These are phyloP conservation scores for Biston stratarius DNA, from an alignment of 2,888 invertebrate species.

Conservation along the genomic window DNA sequence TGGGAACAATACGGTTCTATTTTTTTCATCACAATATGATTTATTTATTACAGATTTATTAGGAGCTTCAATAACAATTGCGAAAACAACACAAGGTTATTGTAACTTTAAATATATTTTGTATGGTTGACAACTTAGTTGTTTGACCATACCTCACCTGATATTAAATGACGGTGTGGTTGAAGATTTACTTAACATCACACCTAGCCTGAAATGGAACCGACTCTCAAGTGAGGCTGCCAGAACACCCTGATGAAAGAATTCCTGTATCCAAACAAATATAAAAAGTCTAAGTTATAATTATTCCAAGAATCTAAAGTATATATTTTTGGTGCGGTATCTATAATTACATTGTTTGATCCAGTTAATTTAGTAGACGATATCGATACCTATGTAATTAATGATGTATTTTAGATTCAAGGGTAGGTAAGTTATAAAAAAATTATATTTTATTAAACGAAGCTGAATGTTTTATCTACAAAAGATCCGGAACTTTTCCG, in stretches of 20 bases:
- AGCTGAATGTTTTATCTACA: background rate
- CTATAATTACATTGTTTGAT: background rate
- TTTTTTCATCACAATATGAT: conserved; percentile 38
- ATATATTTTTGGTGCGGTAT: background rate
- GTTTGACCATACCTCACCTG: too few species aligned
- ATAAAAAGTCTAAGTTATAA: too few species aligned
- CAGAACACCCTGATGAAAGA: too few species aligned
- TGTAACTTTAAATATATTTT: background rate
- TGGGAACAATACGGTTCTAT: conserved; percentile 32
- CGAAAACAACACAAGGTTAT: conserved; percentile 2
- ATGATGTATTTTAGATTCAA: background rate
- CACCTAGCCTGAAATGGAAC: too few species aligned
- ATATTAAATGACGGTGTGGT: too few species aligned
- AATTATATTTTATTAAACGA: background rate
- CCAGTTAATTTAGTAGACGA: background rate
- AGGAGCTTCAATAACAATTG: background rate
- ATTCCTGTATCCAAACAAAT: too few species aligned
- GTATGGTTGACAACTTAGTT: too few species aligned
- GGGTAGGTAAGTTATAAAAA: background rate
- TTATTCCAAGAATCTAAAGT: too few species aligned
- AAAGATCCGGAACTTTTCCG: too few species aligned
- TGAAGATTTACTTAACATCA: too few species aligned
- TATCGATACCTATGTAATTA: background rate
- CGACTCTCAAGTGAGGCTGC: too few species aligned
- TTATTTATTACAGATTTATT: conserved; percentile 44